A percentile compares a stretch with the other conserved stretches of the same genome.
These are phyloP conservation scores for Drosophila mauritiana DNA, from an alignment of 1,140 invertebrate genomes.

Conservation along the genomic window DNA sequence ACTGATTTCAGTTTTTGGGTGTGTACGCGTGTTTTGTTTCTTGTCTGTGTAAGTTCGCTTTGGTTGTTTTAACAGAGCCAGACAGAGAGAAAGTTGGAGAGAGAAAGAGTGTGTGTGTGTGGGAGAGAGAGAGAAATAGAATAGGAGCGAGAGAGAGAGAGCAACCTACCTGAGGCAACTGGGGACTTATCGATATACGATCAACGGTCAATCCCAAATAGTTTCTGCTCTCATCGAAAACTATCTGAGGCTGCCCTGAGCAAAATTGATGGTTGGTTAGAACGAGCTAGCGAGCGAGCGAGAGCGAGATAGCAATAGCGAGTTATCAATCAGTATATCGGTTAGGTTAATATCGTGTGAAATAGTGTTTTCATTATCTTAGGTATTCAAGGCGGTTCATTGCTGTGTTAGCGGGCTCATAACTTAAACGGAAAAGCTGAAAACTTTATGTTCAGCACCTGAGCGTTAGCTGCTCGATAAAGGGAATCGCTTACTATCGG, in stretches of 20 bases:
- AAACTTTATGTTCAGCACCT: background rate
- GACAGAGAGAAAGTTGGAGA: conserved; percentile 18
- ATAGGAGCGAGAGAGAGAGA: conserved; percentile 34
- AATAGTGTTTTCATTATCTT: conserved; percentile 12
- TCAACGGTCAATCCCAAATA: conserved; percentile 42
- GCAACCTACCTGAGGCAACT: conserved; percentile 68
- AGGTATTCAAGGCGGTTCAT: conserved; percentile 26
- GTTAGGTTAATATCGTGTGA: conserved; percentile 30
- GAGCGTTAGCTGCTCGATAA: background rate
- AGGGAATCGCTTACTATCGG: conserved; percentile 3
- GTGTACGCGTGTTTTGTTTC: conserved; percentile 28
- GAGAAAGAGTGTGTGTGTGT: conserved; percentile 14
- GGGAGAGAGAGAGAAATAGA: conserved; percentile 22
- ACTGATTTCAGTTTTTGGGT: conserved; percentile 4
- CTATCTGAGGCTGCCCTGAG: conserved; percentile 62
- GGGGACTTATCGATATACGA: conserved; percentile 29
- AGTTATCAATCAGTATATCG: conserved; percentile 43
- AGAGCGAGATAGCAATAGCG: conserved; percentile 67
- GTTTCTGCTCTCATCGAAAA: conserved; percentile 54
- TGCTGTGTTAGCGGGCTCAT: conserved; percentile 4
- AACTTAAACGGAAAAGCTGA: conserved; percentile 18
- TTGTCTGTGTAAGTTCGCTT: conserved; percentile 37
- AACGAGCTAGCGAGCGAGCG: conserved; percentile 71
- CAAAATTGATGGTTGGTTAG: conserved; percentile 47
- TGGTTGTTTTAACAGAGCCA: conserved; percentile 13